phyloP scores from a whole-genome alignment of 1,140 invertebrate genomes.

The Leucophenga varia region DNA sequence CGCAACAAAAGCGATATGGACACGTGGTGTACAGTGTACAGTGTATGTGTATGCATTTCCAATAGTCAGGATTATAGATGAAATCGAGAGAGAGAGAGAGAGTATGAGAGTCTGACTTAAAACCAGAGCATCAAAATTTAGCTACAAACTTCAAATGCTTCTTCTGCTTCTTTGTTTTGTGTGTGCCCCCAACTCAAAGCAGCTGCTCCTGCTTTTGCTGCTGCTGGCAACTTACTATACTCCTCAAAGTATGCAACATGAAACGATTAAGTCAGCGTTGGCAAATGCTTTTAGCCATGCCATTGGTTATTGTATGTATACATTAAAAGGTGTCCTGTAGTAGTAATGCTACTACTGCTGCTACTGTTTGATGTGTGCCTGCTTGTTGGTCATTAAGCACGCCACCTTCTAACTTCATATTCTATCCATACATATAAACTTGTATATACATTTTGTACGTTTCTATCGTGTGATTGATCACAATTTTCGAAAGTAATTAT shows the following conservation, averaged over 20 bases:
- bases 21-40: too few relatives aligned
- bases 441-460: neutral
- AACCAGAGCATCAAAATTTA: too few relatives aligned
- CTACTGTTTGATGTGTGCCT: too few relatives aligned
- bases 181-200: too few relatives aligned
- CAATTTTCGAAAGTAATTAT: slow-evolving; percentile 45
- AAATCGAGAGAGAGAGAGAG: too few relatives aligned
- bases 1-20: too few relatives aligned
- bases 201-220: slow-evolving; percentile 16
- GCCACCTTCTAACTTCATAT: slow-evolving; percentile 8
- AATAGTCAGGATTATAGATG: too few relatives aligned
- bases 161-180: too few relatives aligned
- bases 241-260: slow-evolving; percentile 23
- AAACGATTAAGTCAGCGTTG: slow-evolving; percentile 36
- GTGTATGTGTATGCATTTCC: too few relatives aligned
- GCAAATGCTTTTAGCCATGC: slow-evolving; percentile 41
- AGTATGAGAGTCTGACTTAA: too few relatives aligned
- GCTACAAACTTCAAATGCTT: too few relatives aligned
- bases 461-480: slow-evolving; percentile 37
- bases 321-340: slow-evolving; percentile 11
- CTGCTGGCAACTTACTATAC: slow-evolving; percentile 10
- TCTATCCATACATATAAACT: slow-evolving; percentile 9
- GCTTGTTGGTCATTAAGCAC: slow-evolving; percentile 18
- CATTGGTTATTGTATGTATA: slow-evolving; percentile 24
- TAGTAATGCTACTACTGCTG: too few relatives aligned